Evolutionary conservation across 2,797 vertebrate species (phyloP).

Genomic region (Tolypeutes matacus): DNA sequence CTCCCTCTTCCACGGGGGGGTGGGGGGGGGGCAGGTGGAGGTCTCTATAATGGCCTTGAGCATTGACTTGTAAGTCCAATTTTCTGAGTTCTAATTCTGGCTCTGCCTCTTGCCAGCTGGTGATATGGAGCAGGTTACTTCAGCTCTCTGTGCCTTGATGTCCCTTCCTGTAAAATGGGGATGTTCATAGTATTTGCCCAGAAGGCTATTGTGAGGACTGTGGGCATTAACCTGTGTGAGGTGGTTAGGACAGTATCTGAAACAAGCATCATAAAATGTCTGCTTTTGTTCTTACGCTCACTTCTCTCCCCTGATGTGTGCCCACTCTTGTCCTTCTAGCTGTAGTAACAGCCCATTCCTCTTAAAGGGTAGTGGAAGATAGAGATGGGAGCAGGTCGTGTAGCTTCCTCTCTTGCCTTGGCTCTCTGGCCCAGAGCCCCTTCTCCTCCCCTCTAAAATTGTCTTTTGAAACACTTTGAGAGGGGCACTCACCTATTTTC

Average conservation of each 20-base stretch:
- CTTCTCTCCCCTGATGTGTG: neutral
- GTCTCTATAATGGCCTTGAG: neutral
- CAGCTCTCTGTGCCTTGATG: neutral
- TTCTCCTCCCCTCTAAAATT: neutral
- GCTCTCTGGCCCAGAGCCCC: neutral
- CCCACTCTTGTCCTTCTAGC: neutral
- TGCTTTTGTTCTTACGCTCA: neutral
- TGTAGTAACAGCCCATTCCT: neutral
- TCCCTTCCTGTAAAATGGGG: neutral
- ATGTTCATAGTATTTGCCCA: neutral
- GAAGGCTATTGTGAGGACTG: neutral
- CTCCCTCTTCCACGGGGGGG: no score
- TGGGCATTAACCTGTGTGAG: rapidly evolving
- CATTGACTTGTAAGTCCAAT: neutral
- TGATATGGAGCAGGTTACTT: neutral
- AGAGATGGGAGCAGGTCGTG: neutral
- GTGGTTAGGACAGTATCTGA: rapidly evolving
- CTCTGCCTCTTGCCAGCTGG: neutral
- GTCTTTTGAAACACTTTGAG: neutral
- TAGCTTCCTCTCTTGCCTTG: neutral
- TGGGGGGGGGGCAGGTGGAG: rapidly evolving
- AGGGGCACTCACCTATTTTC: neutral
- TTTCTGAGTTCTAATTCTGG: neutral
- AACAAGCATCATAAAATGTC: neutral
- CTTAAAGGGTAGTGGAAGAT: neutral